Percentiles rank a stretch among this genome's conserved stretches.
phyloP scores from a whole-genome alignment of 2,888 invertebrate species.

The Dasysyrphus albostriatus region DNA sequence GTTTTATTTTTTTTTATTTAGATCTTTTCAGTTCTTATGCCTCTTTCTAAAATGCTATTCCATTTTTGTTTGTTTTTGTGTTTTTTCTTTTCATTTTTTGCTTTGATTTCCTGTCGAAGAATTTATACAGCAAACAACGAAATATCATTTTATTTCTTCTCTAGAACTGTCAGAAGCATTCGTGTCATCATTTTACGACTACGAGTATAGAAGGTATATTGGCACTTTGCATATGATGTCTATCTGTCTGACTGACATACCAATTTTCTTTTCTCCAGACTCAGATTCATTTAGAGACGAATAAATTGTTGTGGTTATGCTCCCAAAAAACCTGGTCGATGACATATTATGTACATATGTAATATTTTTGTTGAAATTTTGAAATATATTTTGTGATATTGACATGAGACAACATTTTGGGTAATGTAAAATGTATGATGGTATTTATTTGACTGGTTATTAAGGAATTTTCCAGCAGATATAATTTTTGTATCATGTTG shows the following conservation, averaged over 20 bases:
- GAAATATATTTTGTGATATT: constrained; percentile 6
- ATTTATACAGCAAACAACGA: background rate
- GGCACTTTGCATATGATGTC: constrained; percentile 58
- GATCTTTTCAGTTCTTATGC: background rate
- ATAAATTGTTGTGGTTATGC: background rate
- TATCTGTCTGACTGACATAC: constrained; percentile 41
- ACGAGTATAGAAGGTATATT: constrained; percentile 15
- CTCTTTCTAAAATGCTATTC: background rate
- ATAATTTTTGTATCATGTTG: background rate
- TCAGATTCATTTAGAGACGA: constrained; percentile 12
- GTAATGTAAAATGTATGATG: background rate
- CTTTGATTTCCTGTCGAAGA: constrained; percentile 32
- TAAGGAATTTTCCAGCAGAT: background rate
- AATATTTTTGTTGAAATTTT: constrained; percentile 18
- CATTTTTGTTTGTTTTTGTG: background rate
- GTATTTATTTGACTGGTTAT: background rate
- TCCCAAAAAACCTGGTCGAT: background rate
- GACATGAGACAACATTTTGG: background rate
- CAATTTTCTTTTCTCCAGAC: constrained; percentile 49
- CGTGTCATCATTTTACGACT: constrained; percentile 14
- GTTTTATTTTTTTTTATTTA: background rate
- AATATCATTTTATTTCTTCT: constrained; percentile 21
- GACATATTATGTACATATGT: background rate
- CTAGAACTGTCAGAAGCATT: constrained; percentile 25
- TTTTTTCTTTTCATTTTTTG: background rate